Percentiles rank a stretch among this genome's conserved stretches.
Conservation (phyloP, 2,888 invertebrate species). For the Drosophila eohydei region DNA sequence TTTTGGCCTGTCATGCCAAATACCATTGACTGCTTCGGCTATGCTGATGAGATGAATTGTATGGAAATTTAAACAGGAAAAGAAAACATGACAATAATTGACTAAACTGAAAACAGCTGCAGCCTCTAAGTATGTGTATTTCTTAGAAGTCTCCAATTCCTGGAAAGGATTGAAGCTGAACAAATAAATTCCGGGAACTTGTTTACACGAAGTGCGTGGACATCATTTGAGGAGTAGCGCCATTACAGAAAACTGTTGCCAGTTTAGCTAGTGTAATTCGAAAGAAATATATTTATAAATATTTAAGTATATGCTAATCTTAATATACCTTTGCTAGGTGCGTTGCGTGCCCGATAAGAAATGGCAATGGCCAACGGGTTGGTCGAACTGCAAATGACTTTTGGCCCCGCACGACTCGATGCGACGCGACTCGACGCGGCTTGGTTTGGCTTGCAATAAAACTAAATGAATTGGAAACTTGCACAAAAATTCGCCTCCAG, state of each 20-base stretch:
- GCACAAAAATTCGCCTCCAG: constrained; percentile 61
- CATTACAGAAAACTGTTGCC: not conserved
- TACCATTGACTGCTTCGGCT: constrained; percentile 1
- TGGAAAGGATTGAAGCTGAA: not conserved
- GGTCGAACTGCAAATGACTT: constrained; percentile 76
- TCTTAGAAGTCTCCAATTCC: not conserved
- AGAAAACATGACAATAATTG: not conserved
- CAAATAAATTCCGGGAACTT: not conserved
- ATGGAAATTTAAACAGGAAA: not conserved
- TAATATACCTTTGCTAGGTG: constrained; percentile 7
- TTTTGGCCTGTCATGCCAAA: not conserved
- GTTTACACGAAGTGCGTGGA: not conserved
- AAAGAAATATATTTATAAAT: not conserved
- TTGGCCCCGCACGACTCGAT: constrained; percentile 21
- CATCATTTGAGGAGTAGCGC: not conserved
- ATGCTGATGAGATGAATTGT: not conserved
- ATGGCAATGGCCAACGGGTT: constrained; percentile 54
- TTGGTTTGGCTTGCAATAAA: constrained; percentile 62
- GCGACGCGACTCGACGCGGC: not conserved
- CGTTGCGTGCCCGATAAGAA: constrained; percentile 18
- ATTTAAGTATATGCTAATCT: constrained; percentile 5
- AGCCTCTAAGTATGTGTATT: not conserved
- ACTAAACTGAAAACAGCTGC: not conserved
- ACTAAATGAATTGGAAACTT: constrained; percentile 79
- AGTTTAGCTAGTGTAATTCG: not conserved